phyloP scores from a whole-genome alignment of 1,140 invertebrate genomes.

The Phymorhynchus buccinoides region DNA sequence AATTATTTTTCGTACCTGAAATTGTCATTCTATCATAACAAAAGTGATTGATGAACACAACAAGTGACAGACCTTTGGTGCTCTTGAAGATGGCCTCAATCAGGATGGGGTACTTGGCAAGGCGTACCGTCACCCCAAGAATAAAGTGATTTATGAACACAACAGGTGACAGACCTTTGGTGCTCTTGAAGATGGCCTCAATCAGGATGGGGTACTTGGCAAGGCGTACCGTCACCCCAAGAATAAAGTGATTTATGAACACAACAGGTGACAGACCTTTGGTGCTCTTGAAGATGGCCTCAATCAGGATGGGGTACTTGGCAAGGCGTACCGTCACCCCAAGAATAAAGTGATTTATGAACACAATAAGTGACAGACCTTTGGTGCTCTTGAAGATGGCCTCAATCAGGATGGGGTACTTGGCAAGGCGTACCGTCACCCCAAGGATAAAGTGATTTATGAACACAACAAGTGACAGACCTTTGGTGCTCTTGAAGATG shows the following conservation, averaged over 20 bases:
- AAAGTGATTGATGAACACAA: too few species aligned
- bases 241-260: constrained; percentile 81
- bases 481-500: constrained; percentile 90
- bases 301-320: constrained; percentile 94
- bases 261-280: constrained; percentile 78
- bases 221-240: constrained; percentile 93
- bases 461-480: constrained; percentile 73
- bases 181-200: constrained; percentile 92
- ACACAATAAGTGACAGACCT: too few species aligned
- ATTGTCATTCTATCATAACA: too few species aligned
- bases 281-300: constrained; percentile 91
- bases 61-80: constrained; percentile 80
- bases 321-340: constrained; percentile 95
- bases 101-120: constrained; percentile 94
- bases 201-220: constrained; percentile 96
- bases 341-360: constrained; percentile 91
- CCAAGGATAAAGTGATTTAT: too few species aligned
- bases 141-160: too few species aligned
- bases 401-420: too few species aligned
- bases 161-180: constrained; percentile 83
- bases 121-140: constrained; percentile 91
- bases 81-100: constrained; percentile 94
- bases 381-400: too few species aligned
- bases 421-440: too few species aligned
- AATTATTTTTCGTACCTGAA: too few species aligned